These are phyloP conservation scores for Sesamia inferens DNA, from an alignment of 2,888 invertebrate species.

Conservation along the genomic window DNA sequence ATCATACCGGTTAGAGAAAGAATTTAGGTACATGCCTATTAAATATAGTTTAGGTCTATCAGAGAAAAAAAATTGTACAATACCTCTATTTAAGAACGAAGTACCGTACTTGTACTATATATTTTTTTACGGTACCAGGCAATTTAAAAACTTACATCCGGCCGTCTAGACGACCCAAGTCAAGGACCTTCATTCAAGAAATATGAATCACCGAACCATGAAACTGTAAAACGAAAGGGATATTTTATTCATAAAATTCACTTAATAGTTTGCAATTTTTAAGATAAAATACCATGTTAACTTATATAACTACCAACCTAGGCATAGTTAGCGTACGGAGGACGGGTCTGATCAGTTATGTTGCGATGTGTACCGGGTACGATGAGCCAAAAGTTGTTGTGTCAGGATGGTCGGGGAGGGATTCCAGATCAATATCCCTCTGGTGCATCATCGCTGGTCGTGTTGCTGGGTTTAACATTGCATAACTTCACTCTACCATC, in stretches of 20 bases:
- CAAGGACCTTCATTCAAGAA: constrained; percentile 6
- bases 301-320: too few relatives aligned
- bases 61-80: background rate
- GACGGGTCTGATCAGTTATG: too few relatives aligned
- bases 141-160: constrained; percentile 18
- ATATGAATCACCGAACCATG: constrained; percentile 13
- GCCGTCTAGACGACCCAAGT: constrained; percentile 30
- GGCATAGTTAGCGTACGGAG: too few relatives aligned
- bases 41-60: background rate
- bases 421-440: too few relatives aligned
- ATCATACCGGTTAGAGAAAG: background rate
- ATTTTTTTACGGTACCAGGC: background rate
- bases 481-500: too few relatives aligned
- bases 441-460: too few relatives aligned
- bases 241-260: background rate
- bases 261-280: too few relatives aligned
- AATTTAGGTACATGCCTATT: background rate
- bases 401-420: too few relatives aligned
- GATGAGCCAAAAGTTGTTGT: too few relatives aligned
- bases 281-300: too few relatives aligned
- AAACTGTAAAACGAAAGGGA: constrained; percentile 15
- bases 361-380: too few relatives aligned
- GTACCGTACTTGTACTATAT: background rate
- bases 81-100: background rate
- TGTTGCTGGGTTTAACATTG: too few relatives aligned